Percentiles rank a stretch among this genome's conserved stretches.
Evolutionary conservation across 1,140 invertebrate genomes (phyloP).

Genomic region (Nephila pilipes): DNA sequence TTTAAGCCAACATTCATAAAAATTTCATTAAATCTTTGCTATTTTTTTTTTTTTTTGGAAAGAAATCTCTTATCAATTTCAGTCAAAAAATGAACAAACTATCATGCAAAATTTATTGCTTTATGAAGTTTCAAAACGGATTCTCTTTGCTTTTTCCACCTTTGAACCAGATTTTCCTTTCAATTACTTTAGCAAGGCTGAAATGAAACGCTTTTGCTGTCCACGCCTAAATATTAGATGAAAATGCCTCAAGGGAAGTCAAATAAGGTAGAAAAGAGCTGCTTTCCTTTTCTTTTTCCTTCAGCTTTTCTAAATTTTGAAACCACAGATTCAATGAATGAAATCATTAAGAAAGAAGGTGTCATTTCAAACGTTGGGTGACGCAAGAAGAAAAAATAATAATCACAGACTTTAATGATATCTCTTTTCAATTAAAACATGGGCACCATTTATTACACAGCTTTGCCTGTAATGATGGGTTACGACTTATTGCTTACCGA

Average conservation of each 20-base stretch:
- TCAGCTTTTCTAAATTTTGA: not conserved
- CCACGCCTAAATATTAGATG: constrained; percentile 20
- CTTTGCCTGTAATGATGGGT: not conserved
- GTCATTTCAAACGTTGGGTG: constrained; percentile 4
- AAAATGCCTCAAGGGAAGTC: not conserved
- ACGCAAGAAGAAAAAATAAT: not conserved
- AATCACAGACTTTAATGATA: not conserved
- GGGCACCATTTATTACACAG: not conserved
- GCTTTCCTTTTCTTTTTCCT: not conserved
- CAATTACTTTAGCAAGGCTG: not conserved
- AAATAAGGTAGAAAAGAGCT: not conserved
- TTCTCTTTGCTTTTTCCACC: not conserved
- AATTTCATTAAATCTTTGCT: no score
- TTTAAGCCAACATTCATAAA: no score
- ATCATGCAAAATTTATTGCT: not conserved
- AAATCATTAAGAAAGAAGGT: not conserved
- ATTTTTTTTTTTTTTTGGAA: no score
- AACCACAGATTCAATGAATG: not conserved
- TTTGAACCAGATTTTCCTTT: not conserved
- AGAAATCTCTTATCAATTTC: no score
- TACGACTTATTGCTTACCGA: not conserved
- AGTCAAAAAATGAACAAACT: not conserved
- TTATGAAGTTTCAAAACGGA: not conserved
- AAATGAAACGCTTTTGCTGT: not conserved
- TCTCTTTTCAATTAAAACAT: constrained; percentile 11